Base-by-base conservation (phyloP, 2,888 invertebrate species). In the Caenorhabditis panamensis region DNA sequence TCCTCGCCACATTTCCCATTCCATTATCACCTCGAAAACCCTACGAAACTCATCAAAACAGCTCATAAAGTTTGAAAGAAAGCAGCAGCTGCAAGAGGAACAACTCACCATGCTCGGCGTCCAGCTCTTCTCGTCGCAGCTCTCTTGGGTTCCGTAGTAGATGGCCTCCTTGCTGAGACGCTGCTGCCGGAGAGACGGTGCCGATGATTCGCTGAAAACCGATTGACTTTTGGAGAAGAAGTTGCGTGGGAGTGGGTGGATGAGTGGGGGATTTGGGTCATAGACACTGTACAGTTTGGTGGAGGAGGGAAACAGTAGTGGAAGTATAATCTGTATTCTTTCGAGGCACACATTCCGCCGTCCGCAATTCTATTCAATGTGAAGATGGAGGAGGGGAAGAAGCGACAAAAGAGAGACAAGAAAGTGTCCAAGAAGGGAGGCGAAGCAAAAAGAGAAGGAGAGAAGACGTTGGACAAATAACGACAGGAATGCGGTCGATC, bases 151-250 rank as follows among this genome's bases (percentile, higher is more conserved):
- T 26, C 79, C 79, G 79, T 75, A 73, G 67, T 75, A 73, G 22
- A 75, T 83, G 37, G 83, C 79, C 49, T 85, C 83, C 44, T 79
- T 78, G 41, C 63, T 68, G 36, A 82, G 76, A 51, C 82, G 79
- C 49, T 72, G 67, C 56, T 79, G 79, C 20, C 83, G 82, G 16
- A 83, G 72, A 9, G 85, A 85, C 20, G 85, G 83, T 6, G 82
- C 85, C 47, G 85, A 83, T 51, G 85, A 85, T 63, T 83, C 85
- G 67, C 83, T 83, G 81, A 75, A 84, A 83, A 72, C 47, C n/a
- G 16, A 58, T 13, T 26, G 2, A 36, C 31, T 58, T 26, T 56
- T 18, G 36, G 31, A 26, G 54, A 51, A 24, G 22, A 47, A 51
- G 26, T n/a, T n/a, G n/a, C n/a, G n/a, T n/a, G n/a, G n/a, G n/a